Conservation (phyloP, 2,797 vertebrate species). For the Tarsius wallacei region DNA sequence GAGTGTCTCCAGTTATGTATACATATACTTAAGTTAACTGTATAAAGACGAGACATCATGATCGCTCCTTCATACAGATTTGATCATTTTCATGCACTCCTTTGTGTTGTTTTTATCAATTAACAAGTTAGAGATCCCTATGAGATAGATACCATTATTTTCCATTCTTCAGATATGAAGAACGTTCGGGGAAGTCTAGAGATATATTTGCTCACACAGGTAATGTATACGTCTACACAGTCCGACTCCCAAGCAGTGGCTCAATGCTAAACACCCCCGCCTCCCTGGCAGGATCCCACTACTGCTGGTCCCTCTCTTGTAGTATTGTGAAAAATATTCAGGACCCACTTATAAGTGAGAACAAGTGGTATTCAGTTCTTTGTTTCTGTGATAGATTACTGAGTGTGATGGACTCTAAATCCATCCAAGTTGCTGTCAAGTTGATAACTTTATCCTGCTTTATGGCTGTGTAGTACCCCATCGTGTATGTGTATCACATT, state of each 20-base stretch:
- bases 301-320: no score
- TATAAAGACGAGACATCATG: neutral
- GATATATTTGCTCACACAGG: neutral
- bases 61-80: neutral
- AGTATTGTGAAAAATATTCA: no score
- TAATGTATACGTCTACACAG: neutral
- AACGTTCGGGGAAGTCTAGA: neutral
- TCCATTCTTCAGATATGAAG: neutral
- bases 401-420: no score
- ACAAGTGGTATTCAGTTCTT: no score
- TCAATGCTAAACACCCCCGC: neutral
- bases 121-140: neutral
- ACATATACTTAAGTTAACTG: neutral
- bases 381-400: no score
- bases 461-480: no score
- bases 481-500: no score
- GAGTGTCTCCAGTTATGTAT: neutral
- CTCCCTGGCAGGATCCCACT: no score
- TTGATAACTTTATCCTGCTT: no score
- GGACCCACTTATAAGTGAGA: no score
- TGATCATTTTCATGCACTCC: neutral
- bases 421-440: no score
- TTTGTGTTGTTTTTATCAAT: slow-evolving; percentile 22
- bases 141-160: neutral
- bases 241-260: neutral